Base-by-base conservation (phyloP, 2,797 vertebrate genomes). In the Myioborus miniatus region DNA sequence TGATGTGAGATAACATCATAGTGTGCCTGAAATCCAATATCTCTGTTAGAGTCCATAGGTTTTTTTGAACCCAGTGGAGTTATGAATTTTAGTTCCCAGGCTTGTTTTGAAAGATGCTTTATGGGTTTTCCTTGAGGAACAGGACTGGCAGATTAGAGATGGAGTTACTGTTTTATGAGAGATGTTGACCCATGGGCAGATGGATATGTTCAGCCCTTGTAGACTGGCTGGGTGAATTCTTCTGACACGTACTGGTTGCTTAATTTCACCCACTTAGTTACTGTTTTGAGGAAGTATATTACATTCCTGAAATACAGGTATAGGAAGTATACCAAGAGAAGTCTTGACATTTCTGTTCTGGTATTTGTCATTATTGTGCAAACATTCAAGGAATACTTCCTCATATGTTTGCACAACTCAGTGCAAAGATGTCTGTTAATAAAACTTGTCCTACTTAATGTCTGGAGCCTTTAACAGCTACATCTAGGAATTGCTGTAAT, bases 31-130 rank as follows among this genome's bases (percentile, higher is more conserved):
- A 95, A 97, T 91, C 59, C 63, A 79, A 0, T 91, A 49, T 90
- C 77, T 94, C 70, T 81, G 0, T 65, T 67, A 21, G 70, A 95
- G 62, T 59, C 50, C 15, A 2, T 59, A 34, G 2, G 53, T 27
- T 79, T 96, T 72, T 75, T 62, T 78, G 22, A 81, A 62, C 83
- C 29, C 83, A n/a, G 26, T 41, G 70, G 83, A 95, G 77, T 94
- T 94, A 90, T 2, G 71, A 94, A 86, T 93, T 96, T 86, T 58
- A 83, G 79, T 96, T 94, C 53, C 56, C 58, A 49, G 83, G 18
- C 69, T 90, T 94, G 59, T 90, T 94, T 94, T 72, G 74, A 86
- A 93, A 91, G 63, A 49, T 81, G 15, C 75, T 94, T 88, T 93
- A 88, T 82, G 63, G 52, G 39, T 93, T 96, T 94, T 72, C 77